Conservation (phyloP, 2,797 vertebrate species). For the Hydrophis major region DNA sequence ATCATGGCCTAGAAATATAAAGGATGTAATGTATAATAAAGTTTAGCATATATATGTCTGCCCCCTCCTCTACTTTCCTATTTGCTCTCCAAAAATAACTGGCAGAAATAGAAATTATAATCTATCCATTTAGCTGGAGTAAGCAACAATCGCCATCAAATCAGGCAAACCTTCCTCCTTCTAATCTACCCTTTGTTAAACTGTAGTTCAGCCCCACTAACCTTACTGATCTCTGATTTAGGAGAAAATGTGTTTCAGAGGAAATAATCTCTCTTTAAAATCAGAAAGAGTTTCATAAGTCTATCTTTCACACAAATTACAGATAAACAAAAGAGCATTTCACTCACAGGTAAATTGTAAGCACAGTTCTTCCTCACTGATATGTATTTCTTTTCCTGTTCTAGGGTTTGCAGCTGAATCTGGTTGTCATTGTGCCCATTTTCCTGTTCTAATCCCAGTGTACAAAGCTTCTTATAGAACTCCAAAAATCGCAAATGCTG, state of each 20-base stretch:
- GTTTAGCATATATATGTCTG: neutral
- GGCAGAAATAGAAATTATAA: neutral
- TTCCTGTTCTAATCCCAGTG: slow-evolving; percentile 85
- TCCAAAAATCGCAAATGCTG: slow-evolving; percentile 88
- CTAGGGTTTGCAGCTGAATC: slow-evolving; percentile 75
- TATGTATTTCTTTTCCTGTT: slow-evolving; percentile 83
- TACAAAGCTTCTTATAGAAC: slow-evolving; percentile 88
- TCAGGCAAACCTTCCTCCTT: neutral
- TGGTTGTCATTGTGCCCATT: slow-evolving; percentile 84
- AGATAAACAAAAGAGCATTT: slow-evolving; percentile 10
- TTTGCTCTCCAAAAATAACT: neutral
- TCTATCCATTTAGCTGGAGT: neutral
- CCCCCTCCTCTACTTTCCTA: neutral
- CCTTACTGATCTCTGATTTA: neutral
- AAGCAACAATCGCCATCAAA: neutral
- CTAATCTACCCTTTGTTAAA: neutral
- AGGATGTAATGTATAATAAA: slow-evolving; percentile 9
- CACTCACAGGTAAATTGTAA: slow-evolving; percentile 90
- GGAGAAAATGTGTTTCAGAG: neutral
- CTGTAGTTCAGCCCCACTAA: neutral
- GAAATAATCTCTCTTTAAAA: neutral
- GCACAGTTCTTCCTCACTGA: slow-evolving; percentile 92
- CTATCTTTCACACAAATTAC: neutral
- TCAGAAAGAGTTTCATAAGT: neutral
- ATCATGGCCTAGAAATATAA: slow-evolving; percentile 83